These are phyloP conservation scores for Globodera rostochiensis DNA, from an alignment of 1,140 invertebrate species.

Conservation along the genomic window DNA sequence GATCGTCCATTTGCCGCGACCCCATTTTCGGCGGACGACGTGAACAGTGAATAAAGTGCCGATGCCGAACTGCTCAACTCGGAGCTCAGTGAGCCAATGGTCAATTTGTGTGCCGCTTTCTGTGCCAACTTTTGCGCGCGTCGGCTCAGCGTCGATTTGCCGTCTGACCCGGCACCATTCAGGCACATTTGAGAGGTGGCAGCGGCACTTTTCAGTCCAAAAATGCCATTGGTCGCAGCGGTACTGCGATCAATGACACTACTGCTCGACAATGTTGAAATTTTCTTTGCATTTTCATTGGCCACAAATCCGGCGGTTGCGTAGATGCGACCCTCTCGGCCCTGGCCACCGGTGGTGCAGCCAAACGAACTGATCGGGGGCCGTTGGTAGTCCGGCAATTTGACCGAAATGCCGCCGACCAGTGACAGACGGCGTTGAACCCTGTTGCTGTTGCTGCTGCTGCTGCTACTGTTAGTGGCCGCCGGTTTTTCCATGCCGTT, in stretches of 20 bases:
- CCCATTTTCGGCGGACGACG: neutral
- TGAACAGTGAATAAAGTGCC: constrained; percentile 48
- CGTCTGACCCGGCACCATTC: constrained; percentile 14
- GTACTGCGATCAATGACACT: neutral
- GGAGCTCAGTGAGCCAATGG: constrained; percentile 40
- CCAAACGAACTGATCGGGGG: constrained; percentile 21
- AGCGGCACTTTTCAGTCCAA: neutral
- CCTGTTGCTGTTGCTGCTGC: neutral
- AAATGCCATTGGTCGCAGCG: neutral
- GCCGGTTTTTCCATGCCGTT: neutral
- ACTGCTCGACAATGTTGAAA: neutral
- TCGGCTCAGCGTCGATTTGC: constrained; percentile 33
- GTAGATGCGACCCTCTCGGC: constrained; percentile 21
- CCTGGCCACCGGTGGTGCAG: constrained; percentile 9
- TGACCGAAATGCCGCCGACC: neutral
- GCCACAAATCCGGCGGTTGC: constrained; percentile 19
- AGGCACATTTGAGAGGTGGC: neutral
- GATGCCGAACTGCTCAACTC: constrained; percentile 49
- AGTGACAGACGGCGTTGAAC: constrained; percentile 13
- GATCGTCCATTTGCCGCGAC: neutral
- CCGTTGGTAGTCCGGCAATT: constrained; percentile 16
- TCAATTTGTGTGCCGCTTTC: constrained; percentile 35
- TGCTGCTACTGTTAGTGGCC: neutral
- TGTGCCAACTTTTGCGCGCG: constrained; percentile 33
- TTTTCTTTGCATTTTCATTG: constrained; percentile 3